phyloP scores from a whole-genome alignment of 2,797 vertebrate species.

The Ibycter americanus region DNA sequence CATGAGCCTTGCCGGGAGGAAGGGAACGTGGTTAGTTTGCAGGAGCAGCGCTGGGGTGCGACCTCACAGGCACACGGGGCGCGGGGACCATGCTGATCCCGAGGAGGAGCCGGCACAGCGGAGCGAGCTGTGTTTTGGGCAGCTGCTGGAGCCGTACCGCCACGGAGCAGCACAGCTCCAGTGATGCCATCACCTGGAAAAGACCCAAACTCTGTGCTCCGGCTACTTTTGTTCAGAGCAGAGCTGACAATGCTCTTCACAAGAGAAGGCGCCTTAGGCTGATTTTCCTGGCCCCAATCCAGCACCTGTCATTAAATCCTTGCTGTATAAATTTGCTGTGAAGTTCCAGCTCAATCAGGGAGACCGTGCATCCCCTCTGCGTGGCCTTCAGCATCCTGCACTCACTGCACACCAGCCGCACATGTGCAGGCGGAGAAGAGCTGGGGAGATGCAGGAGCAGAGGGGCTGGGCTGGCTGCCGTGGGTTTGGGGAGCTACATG shows the following conservation, averaged over 20 bases:
- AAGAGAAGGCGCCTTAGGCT: background rate
- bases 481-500: background rate
- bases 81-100: background rate
- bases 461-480: background rate
- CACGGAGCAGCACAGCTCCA: background rate
- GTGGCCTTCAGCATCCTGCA: background rate
- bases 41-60: background rate
- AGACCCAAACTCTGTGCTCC: background rate
- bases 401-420: background rate
- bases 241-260: background rate
- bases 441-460: background rate
- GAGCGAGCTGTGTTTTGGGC: background rate
- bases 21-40: background rate
- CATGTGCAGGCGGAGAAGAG: background rate
- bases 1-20: background rate
- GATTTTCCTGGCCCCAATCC: background rate
- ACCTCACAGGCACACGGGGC: accelerated
- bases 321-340: background rate
- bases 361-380: background rate
- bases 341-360: background rate
- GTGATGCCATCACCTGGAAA: background rate
- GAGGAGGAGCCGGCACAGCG: background rate
- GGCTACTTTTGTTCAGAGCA: background rate
- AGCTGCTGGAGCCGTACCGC: accelerated
- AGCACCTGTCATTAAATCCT: background rate